phyloP scores from a whole-genome alignment of 2,797 vertebrate genomes.

The Amphiprion clarkii region DNA sequence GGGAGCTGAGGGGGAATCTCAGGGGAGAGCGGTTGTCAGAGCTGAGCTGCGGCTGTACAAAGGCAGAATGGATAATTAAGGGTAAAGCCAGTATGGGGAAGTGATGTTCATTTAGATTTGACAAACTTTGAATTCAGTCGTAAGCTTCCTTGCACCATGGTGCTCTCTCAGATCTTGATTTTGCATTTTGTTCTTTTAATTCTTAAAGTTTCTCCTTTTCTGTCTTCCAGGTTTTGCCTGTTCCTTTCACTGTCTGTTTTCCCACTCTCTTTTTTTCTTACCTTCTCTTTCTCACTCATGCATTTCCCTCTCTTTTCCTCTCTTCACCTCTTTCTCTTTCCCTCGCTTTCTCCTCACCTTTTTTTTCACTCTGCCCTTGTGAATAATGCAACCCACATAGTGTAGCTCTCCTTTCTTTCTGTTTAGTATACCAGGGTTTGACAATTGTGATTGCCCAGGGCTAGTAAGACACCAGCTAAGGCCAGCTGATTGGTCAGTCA shows the following conservation, averaged over 20 bases:
- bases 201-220: slow-evolving; percentile 27
- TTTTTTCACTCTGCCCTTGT: slow-evolving; percentile 53
- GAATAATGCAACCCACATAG: slow-evolving; percentile 68
- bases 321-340: not conserved
- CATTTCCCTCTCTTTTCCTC: too few relatives aligned
- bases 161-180: slow-evolving; percentile 65
- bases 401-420: slow-evolving; percentile 45
- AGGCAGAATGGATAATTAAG: slow-evolving; percentile 86
- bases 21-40: slow-evolving; percentile 82
- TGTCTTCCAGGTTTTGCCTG: not conserved
- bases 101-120: slow-evolving; percentile 80
- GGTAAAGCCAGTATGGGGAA: slow-evolving; percentile 69
- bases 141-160: slow-evolving; percentile 48
- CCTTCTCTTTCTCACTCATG: not conserved
- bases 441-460: slow-evolving; percentile 68
- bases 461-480: slow-evolving; percentile 68
- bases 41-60: slow-evolving; percentile 80
- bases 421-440: slow-evolving; percentile 55
- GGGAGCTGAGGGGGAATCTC: slow-evolving; percentile 64
- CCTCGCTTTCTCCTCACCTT: slow-evolving; percentile 31
- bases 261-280: slow-evolving; percentile 12
- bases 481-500: slow-evolving; percentile 79
- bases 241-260: not conserved
- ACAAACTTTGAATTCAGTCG: slow-evolving; percentile 83
- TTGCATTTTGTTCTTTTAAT: slow-evolving; percentile 55